phyloP scores from a whole-genome alignment of 2,113 vertebrate genomes.

The Sinocyclocheilus rhinocerous region DNA sequence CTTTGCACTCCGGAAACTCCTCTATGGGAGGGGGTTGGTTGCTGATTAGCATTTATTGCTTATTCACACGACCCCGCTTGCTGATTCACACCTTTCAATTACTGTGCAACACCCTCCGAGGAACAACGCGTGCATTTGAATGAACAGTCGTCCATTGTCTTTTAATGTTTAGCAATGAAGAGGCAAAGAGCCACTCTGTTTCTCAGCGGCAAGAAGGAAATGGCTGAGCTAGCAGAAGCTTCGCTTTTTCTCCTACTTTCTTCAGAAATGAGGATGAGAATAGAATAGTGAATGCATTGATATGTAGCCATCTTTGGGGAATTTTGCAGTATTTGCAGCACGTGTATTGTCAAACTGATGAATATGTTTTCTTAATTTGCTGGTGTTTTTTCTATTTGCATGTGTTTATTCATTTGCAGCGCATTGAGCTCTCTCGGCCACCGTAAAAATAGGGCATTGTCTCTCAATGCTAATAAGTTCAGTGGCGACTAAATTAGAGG shows the following conservation, averaged over 20 bases:
- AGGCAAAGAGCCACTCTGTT: conserved; percentile 42
- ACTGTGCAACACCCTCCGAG: background rate
- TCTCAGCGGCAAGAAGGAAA: conserved; percentile 4
- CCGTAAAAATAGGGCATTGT: too few relatives aligned
- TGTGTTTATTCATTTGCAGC: too few relatives aligned
- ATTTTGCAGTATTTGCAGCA: background rate
- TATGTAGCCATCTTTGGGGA: background rate
- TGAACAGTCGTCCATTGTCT: conserved; percentile 55
- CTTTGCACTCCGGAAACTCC: conserved; percentile 40
- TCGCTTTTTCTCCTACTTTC: background rate
- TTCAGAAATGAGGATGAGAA: background rate
- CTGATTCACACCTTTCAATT: conserved; percentile 52
- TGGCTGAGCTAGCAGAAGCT: conserved; percentile 58
- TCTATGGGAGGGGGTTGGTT: conserved; percentile 32
- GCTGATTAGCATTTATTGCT: conserved; percentile 57
- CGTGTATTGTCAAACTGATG: too few relatives aligned
- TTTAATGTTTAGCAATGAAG: conserved; percentile 60
- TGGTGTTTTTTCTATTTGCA: too few relatives aligned
- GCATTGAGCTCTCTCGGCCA: too few relatives aligned
- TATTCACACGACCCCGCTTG: conserved; percentile 31
- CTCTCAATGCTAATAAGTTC: background rate
- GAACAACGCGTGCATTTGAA: conserved; percentile 29
- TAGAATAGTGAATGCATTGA: background rate
- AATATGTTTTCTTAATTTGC: too few relatives aligned
- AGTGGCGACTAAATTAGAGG: background rate